Evolutionary conservation across 2,113 vertebrate species (phyloP).

Genomic region (Thunnus thynnus): DNA sequence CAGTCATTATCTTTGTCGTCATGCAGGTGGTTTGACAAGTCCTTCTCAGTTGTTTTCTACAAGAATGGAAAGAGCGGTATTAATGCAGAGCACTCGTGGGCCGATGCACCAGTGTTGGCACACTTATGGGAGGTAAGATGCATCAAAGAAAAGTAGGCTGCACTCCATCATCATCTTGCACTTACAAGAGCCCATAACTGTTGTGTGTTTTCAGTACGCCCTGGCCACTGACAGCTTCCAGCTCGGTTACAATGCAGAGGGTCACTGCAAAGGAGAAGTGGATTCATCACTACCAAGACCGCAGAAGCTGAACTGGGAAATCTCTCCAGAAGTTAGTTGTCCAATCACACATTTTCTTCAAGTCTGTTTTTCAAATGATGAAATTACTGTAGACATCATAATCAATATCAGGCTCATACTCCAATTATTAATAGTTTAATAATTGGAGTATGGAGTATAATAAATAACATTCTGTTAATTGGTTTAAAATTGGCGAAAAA

Average conservation of each 20-base stretch:
- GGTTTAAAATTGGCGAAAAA: too few relatives aligned
- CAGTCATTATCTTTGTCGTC: background rate
- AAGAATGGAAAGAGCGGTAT: slow-evolving; percentile 91
- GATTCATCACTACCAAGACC: slow-evolving; percentile 87
- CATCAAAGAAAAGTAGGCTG: background rate
- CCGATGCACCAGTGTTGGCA: slow-evolving; percentile 89
- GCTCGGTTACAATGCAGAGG: slow-evolving; percentile 91
- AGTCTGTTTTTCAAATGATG: background rate
- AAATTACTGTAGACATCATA: background rate
- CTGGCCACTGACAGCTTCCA: slow-evolving; percentile 90
- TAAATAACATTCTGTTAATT: too few relatives aligned
- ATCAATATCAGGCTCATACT: too few relatives aligned
- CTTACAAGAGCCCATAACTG: background rate
- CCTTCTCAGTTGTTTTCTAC: slow-evolving; percentile 89
- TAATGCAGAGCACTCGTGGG: slow-evolving; percentile 93
- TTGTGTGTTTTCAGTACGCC: slow-evolving; percentile 83
- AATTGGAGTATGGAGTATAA: too few relatives aligned
- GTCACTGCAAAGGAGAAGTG: slow-evolving; percentile 92
- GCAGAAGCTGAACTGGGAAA: slow-evolving; percentile 92
- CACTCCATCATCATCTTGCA: background rate
- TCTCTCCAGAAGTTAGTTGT: slow-evolving; percentile 86
- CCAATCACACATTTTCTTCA: background rate
- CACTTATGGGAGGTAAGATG: slow-evolving; percentile 92
- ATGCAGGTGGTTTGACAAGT: slow-evolving; percentile 93
- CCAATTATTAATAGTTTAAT: too few relatives aligned